Conservation (phyloP, 2,797 vertebrate genomes). For the Pipistrellus pygmaeus region DNA sequence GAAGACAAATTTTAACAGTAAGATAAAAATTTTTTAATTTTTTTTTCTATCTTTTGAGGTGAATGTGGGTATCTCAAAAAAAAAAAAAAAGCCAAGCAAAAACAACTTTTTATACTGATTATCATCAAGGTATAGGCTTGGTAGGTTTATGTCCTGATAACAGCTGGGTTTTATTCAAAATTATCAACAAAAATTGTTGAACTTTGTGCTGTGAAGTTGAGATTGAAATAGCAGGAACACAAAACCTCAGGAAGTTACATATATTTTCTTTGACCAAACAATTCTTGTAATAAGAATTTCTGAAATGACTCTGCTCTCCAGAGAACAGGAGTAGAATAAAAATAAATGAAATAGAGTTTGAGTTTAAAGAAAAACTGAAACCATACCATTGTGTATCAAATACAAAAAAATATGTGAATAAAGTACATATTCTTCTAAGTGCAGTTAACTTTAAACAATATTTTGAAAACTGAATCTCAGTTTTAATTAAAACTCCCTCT, state of each 20-base stretch:
- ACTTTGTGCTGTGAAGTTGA: background rate
- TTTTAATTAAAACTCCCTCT: conserved; percentile 54
- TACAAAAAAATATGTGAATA: background rate
- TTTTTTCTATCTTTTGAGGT: conserved; percentile 11
- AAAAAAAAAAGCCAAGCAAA: background rate
- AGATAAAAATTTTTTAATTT: background rate
- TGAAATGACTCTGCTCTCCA: background rate
- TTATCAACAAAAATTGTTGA: background rate
- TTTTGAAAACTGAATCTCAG: background rate
- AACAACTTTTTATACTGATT: background rate
- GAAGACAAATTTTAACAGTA: conserved; percentile 51
- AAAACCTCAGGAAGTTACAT: conserved; percentile 31
- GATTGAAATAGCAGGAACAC: background rate
- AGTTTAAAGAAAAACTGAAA: conserved; percentile 62
- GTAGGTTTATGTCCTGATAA: background rate
- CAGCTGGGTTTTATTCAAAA: background rate
- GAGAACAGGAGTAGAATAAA: conserved; percentile 27
- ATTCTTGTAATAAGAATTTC: conserved; percentile 5
- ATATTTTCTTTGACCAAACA: background rate
- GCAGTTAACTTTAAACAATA: background rate
- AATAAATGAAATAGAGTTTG: conserved; percentile 15
- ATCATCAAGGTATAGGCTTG: background rate
- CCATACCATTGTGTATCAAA: background rate
- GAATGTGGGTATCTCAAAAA: background rate
- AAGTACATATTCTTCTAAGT: background rate